These are phyloP conservation scores for Lochmaea capreae DNA, from an alignment of 2,888 invertebrate species.

Conservation along the genomic window DNA sequence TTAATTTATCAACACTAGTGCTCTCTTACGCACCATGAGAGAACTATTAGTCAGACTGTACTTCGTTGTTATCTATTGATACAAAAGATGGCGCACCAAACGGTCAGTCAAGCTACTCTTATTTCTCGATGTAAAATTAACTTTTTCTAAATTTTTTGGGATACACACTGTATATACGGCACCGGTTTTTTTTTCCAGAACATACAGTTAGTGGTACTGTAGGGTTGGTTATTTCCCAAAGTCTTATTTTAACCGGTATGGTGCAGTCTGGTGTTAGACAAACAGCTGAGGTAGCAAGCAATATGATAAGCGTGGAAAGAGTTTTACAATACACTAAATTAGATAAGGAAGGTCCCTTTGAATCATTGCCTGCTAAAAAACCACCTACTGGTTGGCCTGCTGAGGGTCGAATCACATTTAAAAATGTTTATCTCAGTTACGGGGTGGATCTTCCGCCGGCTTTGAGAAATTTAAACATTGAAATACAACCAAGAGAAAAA, in stretches of 20 bases:
- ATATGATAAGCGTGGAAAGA: conserved; percentile 85
- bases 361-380: conserved; percentile 68
- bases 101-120: too few relatives aligned
- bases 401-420: conserved; percentile 71
- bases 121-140: too few relatives aligned
- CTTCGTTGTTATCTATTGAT: neutral
- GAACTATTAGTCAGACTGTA: too few relatives aligned
- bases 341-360: conserved; percentile 73
- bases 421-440: conserved; percentile 74
- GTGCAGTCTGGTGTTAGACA: conserved; percentile 84
- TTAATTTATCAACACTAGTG: too few relatives aligned
- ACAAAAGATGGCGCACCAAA: too few relatives aligned
- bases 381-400: conserved; percentile 73
- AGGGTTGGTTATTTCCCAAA: conserved; percentile 79
- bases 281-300: conserved; percentile 79
- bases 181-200: conserved; percentile 60
- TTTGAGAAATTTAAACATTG: conserved; percentile 74
- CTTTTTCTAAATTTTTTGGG: too few relatives aligned
- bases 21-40: too few relatives aligned
- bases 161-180: too few relatives aligned
- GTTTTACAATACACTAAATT: conserved; percentile 82
- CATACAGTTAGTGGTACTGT: conserved; percentile 74
- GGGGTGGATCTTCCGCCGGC: conserved; percentile 73
- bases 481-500: conserved; percentile 75
- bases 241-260: conserved; percentile 81